phyloP scores from a whole-genome alignment of 2,888 invertebrate species.

The Trissolcus japonicus region DNA sequence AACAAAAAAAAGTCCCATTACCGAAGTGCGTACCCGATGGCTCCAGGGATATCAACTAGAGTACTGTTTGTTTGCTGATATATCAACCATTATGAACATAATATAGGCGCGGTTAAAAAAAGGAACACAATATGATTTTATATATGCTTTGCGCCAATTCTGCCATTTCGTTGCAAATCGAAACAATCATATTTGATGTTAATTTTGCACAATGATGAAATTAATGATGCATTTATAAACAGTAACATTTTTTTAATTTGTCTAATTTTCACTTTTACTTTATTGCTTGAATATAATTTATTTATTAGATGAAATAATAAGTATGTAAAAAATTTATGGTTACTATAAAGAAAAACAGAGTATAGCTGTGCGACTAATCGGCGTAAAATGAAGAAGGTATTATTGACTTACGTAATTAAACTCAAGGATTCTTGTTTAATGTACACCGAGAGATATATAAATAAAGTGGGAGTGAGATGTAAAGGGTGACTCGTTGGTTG shows the following conservation, averaged over 20 bases:
- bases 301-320: no score
- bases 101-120: slow-evolving; percentile 22
- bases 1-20: slow-evolving; percentile 59
- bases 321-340: no score
- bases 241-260: no score
- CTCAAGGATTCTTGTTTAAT: slow-evolving; percentile 38
- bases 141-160: no score
- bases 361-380: slow-evolving; percentile 1
- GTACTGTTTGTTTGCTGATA: slow-evolving; percentile 60
- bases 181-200: no score
- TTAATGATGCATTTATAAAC: no score
- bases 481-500: slow-evolving; percentile 54
- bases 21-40: slow-evolving; percentile 59
- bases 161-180: no score
- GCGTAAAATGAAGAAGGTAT: slow-evolving; percentile 22
- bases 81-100: slow-evolving; percentile 34
- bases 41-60: slow-evolving; percentile 74
- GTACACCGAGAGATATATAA: slow-evolving; percentile 43
- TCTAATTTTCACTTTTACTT: no score
- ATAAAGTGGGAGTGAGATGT: slow-evolving; percentile 52
- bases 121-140: slow-evolving; percentile 19
- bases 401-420: slow-evolving; percentile 54
- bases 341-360: no score
- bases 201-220: no score
- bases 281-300: no score